phyloP scores from a whole-genome alignment of 2,888 invertebrate genomes.

The Meghimatium bilineatum region DNA sequence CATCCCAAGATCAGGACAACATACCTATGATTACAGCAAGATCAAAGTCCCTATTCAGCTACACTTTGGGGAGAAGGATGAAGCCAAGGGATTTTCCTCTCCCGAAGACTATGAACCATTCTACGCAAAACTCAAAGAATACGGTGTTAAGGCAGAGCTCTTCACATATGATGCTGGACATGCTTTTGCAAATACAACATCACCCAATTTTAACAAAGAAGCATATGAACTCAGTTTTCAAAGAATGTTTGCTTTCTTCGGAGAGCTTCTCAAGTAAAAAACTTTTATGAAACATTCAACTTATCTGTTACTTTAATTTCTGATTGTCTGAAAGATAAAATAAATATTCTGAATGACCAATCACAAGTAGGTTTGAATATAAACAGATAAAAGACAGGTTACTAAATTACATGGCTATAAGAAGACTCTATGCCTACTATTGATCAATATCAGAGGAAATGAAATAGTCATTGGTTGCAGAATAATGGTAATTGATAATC shows the following conservation, averaged over 20 bases:
- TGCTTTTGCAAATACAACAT: constrained; percentile 62
- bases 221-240: constrained; percentile 56
- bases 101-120: constrained; percentile 37
- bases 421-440: too few relatives aligned
- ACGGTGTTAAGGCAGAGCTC: constrained; percentile 28
- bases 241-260: constrained; percentile 62
- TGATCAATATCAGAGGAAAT: too few relatives aligned
- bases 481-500: too few relatives aligned
- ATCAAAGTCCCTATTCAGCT: constrained; percentile 71
- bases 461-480: too few relatives aligned
- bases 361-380: too few relatives aligned
- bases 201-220: constrained; percentile 60
- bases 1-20: constrained; percentile 54
- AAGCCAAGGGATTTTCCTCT: constrained; percentile 27
- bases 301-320: too few relatives aligned
- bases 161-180: constrained; percentile 58
- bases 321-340: too few relatives aligned
- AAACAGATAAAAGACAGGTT: too few relatives aligned
- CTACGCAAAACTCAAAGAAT: constrained; percentile 24
- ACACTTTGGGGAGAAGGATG: constrained; percentile 71
- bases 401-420: too few relatives aligned
- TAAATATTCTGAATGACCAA: too few relatives aligned
- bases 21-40: constrained; percentile 61
- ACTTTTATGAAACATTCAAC: too few relatives aligned
- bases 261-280: constrained; percentile 52